A percentile compares a stretch with the other conserved stretches of the same genome.
Conservation (phyloP, 2,888 invertebrate genomes). For the Lingula anatina region DNA sequence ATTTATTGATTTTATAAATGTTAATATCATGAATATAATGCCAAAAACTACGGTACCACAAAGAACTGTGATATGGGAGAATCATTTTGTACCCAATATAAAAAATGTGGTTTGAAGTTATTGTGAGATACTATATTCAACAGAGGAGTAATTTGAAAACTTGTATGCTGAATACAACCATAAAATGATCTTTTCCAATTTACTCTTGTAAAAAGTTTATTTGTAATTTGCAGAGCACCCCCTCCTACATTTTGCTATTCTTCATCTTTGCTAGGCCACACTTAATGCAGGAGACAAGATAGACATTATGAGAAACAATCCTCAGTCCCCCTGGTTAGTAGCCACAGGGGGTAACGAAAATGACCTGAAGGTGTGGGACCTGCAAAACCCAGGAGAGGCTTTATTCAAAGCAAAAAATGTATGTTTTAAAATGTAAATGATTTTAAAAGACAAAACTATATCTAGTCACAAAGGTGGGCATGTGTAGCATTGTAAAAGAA, state of each 20-base stretch:
- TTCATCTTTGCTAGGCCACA: neutral
- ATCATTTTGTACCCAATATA: no score
- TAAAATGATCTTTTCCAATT: neutral
- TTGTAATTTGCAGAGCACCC: neutral
- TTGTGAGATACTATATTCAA: no score
- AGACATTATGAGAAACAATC: constrained; percentile 64
- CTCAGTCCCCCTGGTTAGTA: constrained; percentile 59
- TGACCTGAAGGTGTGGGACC: constrained; percentile 79
- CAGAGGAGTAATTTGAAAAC: no score
- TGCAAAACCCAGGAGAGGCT: constrained; percentile 53
- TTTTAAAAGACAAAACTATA: no score
- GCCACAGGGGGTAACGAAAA: constrained; percentile 88
- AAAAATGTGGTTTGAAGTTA: no score
- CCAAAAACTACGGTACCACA: neutral
- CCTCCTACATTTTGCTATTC: neutral
- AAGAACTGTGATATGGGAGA: no score
- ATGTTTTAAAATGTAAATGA: no score
- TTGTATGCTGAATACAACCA: constrained; percentile 2
- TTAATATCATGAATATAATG: no score
- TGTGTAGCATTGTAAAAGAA: no score
- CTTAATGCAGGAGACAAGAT: constrained; percentile 61
- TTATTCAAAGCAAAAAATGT: constrained; percentile 64
- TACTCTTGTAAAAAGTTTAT: neutral
- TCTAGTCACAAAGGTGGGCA: no score
- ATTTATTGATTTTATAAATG: neutral